Conservation (phyloP, 2,888 invertebrate genomes). For the Agonopterix arenella region DNA sequence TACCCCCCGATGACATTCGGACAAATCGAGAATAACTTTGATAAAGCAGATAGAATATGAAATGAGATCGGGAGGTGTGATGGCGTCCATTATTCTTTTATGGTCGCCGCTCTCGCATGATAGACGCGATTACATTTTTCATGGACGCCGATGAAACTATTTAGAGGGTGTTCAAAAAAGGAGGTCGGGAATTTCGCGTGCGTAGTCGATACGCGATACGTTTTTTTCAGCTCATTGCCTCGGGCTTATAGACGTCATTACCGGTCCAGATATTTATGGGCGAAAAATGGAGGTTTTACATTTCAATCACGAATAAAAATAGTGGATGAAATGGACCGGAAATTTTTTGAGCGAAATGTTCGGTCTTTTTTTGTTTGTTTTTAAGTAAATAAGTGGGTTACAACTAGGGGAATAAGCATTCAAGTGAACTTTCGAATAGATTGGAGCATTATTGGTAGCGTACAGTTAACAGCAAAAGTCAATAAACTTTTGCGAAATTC, state of each 20-base stretch:
- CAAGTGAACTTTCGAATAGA: no score
- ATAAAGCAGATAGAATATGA: conserved; percentile 33
- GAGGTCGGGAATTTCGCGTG: conserved; percentile 26
- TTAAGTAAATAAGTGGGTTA: no score
- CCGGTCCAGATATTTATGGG: conserved; percentile 60
- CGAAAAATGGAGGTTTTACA: conserved; percentile 49
- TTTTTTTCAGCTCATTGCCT: conserved; percentile 64
- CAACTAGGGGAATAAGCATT: no score
- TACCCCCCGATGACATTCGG: conserved; percentile 14
- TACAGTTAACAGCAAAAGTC: no score
- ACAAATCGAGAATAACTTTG: conserved; percentile 28
- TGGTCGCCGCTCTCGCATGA: conserved; percentile 17
- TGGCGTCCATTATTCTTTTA: conserved; percentile 29
- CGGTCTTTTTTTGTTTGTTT: background rate
- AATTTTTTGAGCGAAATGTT: background rate
- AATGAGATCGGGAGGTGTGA: conserved; percentile 29
- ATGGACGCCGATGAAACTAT: conserved; percentile 20
- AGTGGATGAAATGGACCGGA: conserved; percentile 22
- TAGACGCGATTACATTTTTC: conserved; percentile 24
- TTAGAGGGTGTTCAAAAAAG: conserved; percentile 6
- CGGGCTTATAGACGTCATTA: conserved; percentile 64
- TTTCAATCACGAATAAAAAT: conserved; percentile 56
- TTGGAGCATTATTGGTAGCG: no score
- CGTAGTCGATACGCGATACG: conserved; percentile 41
- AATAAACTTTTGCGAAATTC: no score